Evolutionary conservation across 1,140 invertebrate genomes (phyloP).

Genomic region (Lepidurus packardi): DNA sequence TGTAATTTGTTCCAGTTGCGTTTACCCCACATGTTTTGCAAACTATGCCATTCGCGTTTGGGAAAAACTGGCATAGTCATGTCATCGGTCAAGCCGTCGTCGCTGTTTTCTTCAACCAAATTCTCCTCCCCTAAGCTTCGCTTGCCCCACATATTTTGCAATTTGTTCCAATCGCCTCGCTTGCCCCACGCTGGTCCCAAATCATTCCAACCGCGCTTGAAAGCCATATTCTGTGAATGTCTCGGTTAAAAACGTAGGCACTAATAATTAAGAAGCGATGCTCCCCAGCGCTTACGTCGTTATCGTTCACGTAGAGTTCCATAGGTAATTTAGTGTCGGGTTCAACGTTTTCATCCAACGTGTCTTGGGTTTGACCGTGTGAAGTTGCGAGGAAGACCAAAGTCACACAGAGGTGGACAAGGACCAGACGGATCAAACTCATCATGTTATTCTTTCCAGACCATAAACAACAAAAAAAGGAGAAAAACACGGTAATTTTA

Average conservation of each 20-base stretch:
- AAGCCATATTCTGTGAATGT: slow-evolving; percentile 1
- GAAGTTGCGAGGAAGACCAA: not conserved
- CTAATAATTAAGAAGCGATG: not conserved
- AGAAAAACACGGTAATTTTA: not conserved
- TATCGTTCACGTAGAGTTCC: slow-evolving; percentile 7
- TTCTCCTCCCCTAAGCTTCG: slow-evolving; percentile 37
- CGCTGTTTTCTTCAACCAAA: not conserved
- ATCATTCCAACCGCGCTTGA: slow-evolving; percentile 41
- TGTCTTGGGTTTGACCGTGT: slow-evolving; percentile 7
- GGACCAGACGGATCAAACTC: not conserved
- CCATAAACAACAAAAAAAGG: not conserved
- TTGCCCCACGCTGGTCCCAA: slow-evolving; percentile 39
- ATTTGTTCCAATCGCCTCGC: slow-evolving; percentile 36
- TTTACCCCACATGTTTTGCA: slow-evolving; percentile 26
- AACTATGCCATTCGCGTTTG: not conserved
- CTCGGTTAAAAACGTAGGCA: not conserved
- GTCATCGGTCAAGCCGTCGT: slow-evolving; percentile 22
- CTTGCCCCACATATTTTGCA: slow-evolving; percentile 44
- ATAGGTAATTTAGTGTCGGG: not conserved
- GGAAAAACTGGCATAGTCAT: not conserved
- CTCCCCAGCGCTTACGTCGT: not conserved
- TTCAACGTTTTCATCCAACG: not conserved
- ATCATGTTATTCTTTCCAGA: not conserved
- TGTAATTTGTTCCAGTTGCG: slow-evolving; percentile 31
- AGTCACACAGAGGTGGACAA: slow-evolving; percentile 14